Percentiles rank a stretch among this genome's conserved stretches.
phyloP scores from a whole-genome alignment of 2,797 vertebrate genomes.

The Galago senegalensis region DNA sequence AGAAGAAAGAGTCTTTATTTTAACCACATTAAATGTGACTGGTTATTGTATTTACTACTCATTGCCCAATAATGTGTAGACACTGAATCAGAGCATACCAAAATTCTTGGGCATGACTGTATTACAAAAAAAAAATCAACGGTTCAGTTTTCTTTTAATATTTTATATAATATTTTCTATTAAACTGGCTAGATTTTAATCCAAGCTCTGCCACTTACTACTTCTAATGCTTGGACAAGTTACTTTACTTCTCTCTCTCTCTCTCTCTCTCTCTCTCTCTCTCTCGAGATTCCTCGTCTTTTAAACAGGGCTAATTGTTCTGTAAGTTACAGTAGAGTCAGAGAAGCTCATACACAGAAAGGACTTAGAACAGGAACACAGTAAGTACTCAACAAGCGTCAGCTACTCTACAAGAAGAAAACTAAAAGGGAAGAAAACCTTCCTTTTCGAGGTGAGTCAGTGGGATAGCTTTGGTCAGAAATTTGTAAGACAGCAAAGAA shows the following conservation, averaged over 20 bases:
- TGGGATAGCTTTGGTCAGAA: background rate
- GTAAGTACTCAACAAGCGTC: background rate
- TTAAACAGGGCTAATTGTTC: background rate
- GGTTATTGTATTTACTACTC: background rate
- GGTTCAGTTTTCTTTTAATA: conserved; percentile 31
- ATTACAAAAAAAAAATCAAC: conserved; percentile 42
- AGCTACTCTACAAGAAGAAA: background rate
- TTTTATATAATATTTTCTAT: conserved; percentile 55
- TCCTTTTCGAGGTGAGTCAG: background rate
- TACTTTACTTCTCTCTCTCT: background rate
- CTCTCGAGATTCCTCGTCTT: background rate
- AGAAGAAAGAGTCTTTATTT: conserved; percentile 37
- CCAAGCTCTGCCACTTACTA: background rate
- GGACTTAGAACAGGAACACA: background rate
- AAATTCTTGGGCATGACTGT: conserved; percentile 18
- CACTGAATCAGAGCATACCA: conserved; percentile 38
- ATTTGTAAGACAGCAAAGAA: background rate
- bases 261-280: background rate
- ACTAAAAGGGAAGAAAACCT: background rate
- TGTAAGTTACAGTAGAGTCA: background rate
- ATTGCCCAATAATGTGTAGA: conserved; percentile 14
- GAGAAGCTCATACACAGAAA: background rate
- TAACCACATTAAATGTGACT: conserved; percentile 50
- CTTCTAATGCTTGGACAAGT: background rate
- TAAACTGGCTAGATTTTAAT: conserved; percentile 19